Evolutionary conservation across 2,113 vertebrate species (phyloP).

Genomic region (Grammomys dolichurus): DNA sequence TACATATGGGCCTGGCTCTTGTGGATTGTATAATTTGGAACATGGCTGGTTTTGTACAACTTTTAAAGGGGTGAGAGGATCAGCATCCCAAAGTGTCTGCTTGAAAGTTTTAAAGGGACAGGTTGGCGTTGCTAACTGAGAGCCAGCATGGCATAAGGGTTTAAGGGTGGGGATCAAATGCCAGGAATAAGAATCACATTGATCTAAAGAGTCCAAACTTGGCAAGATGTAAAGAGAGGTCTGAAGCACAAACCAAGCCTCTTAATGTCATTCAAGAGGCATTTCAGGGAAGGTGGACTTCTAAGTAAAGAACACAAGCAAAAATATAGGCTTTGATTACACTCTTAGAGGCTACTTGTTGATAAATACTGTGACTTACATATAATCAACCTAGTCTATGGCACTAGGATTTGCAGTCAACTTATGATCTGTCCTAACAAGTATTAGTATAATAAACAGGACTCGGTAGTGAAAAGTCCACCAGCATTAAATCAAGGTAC

Average conservation of each 20-base stretch:
- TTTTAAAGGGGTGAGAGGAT: background rate
- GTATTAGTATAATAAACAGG: constrained; percentile 32
- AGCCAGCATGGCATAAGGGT: background rate
- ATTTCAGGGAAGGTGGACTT: constrained; percentile 39
- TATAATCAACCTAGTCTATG: constrained; percentile 20
- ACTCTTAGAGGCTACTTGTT: constrained; percentile 26
- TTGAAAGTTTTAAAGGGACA: background rate
- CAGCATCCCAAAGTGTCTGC: background rate
- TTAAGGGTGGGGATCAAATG: background rate
- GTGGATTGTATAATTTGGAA: background rate
- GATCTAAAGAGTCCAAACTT: background rate
- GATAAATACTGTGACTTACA: constrained; percentile 42
- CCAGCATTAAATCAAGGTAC: constrained; percentile 27
- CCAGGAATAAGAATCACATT: background rate
- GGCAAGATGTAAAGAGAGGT: background rate
- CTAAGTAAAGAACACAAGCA: constrained; percentile 64
- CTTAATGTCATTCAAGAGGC: constrained; percentile 50
- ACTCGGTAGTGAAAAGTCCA: constrained; percentile 73
- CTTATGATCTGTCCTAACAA: constrained; percentile 66
- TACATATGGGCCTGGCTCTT: background rate
- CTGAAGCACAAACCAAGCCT: constrained; percentile 5
- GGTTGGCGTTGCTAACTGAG: background rate
- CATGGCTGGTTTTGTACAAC: constrained; percentile 24
- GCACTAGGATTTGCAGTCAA: constrained; percentile 68
- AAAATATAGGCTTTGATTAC: constrained; percentile 45